Conservation (phyloP, 2,888 invertebrate genomes). For the Cyclophora albipunctata region DNA sequence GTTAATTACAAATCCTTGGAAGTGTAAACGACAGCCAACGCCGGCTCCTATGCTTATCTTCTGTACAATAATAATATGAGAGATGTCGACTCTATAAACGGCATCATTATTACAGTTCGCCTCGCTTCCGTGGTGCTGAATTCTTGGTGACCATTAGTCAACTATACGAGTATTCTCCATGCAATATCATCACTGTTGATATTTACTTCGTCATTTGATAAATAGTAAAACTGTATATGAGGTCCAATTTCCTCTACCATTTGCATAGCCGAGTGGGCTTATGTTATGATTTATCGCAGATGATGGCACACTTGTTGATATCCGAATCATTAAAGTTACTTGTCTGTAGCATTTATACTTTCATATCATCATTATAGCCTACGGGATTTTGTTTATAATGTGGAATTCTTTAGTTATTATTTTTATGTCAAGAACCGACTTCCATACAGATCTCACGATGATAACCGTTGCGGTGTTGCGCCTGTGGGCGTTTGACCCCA, state of each 20-base stretch:
- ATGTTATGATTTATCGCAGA: constrained; percentile 13
- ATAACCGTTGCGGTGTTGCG: constrained; percentile 42
- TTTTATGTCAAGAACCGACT: constrained; percentile 26
- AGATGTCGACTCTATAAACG: constrained; percentile 20
- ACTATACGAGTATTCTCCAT: constrained; percentile 16
- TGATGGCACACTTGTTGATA: constrained; percentile 12
- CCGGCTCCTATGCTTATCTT: constrained; percentile 5
- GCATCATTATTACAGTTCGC: constrained; percentile 28
- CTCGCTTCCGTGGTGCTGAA: constrained; percentile 16
- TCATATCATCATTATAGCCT: neutral
- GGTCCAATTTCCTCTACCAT: constrained; percentile 21
- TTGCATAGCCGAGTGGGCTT: constrained; percentile 8
- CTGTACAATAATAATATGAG: constrained; percentile 14
- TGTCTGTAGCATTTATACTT: neutral
- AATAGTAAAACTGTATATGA: constrained; percentile 16
- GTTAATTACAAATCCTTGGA: constrained; percentile 35
- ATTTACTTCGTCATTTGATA: constrained; percentile 20
- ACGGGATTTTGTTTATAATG: constrained; percentile 3
- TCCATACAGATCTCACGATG: constrained; percentile 40
- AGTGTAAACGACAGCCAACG: constrained; percentile 11
- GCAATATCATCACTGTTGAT: constrained; percentile 7
- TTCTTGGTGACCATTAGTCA: constrained; percentile 16
- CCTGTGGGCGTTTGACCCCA: constrained; percentile 47
- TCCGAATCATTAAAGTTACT: constrained; percentile 2
- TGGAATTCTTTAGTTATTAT: constrained; percentile 28